Evolutionary conservation across 2,797 vertebrate genomes (phyloP), one percentile per base, ranked within the genome.

Genomic region (Cephalopachus bancanus): DNA sequence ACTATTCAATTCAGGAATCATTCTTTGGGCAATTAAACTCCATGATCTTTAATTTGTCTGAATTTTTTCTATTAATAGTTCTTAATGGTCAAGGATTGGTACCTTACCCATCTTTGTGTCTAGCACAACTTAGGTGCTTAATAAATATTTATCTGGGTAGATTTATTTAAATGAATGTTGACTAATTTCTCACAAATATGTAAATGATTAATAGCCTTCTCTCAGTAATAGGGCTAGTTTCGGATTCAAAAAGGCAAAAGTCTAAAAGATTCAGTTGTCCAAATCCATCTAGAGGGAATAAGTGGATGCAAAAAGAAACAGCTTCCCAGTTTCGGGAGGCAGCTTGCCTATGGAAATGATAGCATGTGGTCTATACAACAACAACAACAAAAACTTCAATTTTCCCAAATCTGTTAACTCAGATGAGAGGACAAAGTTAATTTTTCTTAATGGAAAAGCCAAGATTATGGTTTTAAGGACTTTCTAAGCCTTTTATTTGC

Each of bases 401-500:
- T 91, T 74, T 57, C 53, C 76, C 69, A 96, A 96, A 59, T 84
- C 60, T 78, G 30, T 75, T 94, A 92, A 97, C 55, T 90, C 62
- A 72, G 59, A 84, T 51, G 72, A 90, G 49, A 89, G 7, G 95
- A 91, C 30, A 62, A 94, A 94, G 75, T 75, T 83, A 85, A 83
- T 75, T 96, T 97, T 95, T 94, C 75, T 67, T 96, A n/a, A 37
- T 62, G 6, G 53, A 90, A 49, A 62, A 88, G 44, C 65, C 64
- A 93, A 78, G 37, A n/a, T 62, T 94, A 78, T 81, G 67, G 93
- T 93, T 94, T 91, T 94, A 92, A 95, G 87, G 71, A 88, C 53
- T 87, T 90, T 92, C 84, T 94, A 90, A 94, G 90, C 22, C 72
- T 92, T 96, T 93, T 89, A 67, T 96, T 94, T 97, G 57, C 51